Conservation (phyloP, 1,140 invertebrate species). For the Hypothenemus hampei region DNA sequence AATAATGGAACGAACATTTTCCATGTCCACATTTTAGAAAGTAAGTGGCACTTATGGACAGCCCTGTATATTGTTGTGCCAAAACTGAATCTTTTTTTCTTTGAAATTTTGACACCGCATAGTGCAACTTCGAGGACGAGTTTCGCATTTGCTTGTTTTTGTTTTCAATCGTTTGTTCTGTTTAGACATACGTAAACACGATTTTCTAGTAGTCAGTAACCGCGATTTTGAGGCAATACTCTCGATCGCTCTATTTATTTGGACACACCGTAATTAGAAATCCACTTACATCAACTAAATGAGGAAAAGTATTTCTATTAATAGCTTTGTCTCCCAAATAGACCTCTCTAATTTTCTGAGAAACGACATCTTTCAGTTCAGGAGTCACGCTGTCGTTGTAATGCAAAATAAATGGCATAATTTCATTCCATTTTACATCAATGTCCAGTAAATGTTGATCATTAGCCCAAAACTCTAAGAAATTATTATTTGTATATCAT, state of each 20-base stretch:
- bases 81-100: no score
- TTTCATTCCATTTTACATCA: constrained; percentile 33
- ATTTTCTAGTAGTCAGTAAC: no score
- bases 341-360: constrained; percentile 32
- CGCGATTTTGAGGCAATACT: no score
- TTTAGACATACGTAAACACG: no score
- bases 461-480: constrained; percentile 35
- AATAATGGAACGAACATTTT: no score
- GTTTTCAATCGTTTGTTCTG: no score
- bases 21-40: no score
- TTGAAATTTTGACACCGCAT: no score
- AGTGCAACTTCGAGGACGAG: no score
- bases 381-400: constrained; percentile 33
- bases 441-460: constrained; percentile 31
- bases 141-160: no score
- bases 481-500: neutral
- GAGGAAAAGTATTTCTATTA: constrained; percentile 26
- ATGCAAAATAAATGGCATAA: constrained; percentile 37
- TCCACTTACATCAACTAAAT: constrained; percentile 27
- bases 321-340: constrained; percentile 33
- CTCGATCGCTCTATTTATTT: neutral
- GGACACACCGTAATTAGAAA: neutral
- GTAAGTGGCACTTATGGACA: no score
- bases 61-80: no score
- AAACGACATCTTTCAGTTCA: constrained; percentile 22